These are phyloP conservation scores for Enhydra lutris DNA, from an alignment of 2,113 vertebrate species.

Conservation along the genomic window DNA sequence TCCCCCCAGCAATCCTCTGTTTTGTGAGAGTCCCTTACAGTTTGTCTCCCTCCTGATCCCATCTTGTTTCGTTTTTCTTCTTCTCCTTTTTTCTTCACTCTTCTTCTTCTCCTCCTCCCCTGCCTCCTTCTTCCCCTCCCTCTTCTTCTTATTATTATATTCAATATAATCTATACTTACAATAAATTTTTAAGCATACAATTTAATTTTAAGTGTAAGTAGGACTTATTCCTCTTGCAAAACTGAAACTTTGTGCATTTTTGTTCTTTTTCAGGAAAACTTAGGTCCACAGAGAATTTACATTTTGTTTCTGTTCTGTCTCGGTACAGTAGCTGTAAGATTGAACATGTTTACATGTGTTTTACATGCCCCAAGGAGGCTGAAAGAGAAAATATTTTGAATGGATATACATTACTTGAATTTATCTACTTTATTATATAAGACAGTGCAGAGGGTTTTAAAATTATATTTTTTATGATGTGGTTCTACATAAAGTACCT, in stretches of 20 bases:
- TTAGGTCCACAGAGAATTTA: not conserved
- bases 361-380: accelerated
- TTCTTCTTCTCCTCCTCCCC: not conserved
- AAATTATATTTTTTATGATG: not conserved
- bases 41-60: too few species aligned
- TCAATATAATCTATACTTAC: not conserved
- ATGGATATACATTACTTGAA: not conserved
- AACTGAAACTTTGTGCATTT: not conserved
- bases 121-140: not conserved
- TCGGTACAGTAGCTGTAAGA: not conserved
- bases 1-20: too few species aligned
- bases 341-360: not conserved
- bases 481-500: not conserved
- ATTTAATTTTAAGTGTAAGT: not conserved
- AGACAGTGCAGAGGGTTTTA: not conserved
- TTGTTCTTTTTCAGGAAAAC: not conserved
- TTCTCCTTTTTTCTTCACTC: not conserved
- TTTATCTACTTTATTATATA: not conserved
- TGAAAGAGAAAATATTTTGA: not conserved
- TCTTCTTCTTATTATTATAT: not conserved
- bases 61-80: not conserved
- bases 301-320: not conserved
- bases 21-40: too few species aligned
- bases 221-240: not conserved
- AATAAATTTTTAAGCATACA: not conserved